Evolutionary conservation across 2,888 invertebrate species (phyloP), one percentile per base, ranked within the genome.

Genomic region (Erebia ligea): DNA sequence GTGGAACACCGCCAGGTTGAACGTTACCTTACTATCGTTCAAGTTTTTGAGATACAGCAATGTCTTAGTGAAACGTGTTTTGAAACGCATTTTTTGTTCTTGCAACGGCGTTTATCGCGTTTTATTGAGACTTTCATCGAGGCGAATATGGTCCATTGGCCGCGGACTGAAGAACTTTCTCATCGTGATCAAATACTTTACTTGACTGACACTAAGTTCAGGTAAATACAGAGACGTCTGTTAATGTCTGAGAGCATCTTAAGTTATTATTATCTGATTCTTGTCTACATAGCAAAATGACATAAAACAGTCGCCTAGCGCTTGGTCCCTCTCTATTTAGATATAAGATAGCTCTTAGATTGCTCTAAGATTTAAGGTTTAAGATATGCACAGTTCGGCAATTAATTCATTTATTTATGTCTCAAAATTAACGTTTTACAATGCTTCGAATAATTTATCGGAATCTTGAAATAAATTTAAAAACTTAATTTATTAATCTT

Each of bases 71-170:
- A 57, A 66, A 66, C 66, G 56, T 57, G 56, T 66, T 57, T 57
- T 66, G 21, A 66, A 54, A 54, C n/a, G 65, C 65, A 54, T 56
- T 57, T 56, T 66, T 66, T 66, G 50, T 65, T 66, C 66, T 66
- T 57, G 48, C 9, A 65, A 65, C 64, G 66, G 61, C 63, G 59
- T 67, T 72, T 71, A 73, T 68, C 65, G 72, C 56, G 48, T 71
- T 72, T 72, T 69, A 70, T 72, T 73, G 71, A 59, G 68, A 71
- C 73, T 73, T 73, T 73, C 71, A 68, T 59, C 71, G 67, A 64
- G 68, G 63, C 63, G 65, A 67, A 67, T 67, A 67, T 67, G 67
- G 67, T 67, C 67, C 67, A 67, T 67, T 67, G 56, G 66, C 65
- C 40, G 42, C 57, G 48, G 21, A 19, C 19, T 62, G 45, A 57